Percentiles rank a stretch among this genome's conserved stretches.
These are phyloP conservation scores for Sycophaga agraensis DNA, from an alignment of 1,140 invertebrate species.

Conservation along the genomic window DNA sequence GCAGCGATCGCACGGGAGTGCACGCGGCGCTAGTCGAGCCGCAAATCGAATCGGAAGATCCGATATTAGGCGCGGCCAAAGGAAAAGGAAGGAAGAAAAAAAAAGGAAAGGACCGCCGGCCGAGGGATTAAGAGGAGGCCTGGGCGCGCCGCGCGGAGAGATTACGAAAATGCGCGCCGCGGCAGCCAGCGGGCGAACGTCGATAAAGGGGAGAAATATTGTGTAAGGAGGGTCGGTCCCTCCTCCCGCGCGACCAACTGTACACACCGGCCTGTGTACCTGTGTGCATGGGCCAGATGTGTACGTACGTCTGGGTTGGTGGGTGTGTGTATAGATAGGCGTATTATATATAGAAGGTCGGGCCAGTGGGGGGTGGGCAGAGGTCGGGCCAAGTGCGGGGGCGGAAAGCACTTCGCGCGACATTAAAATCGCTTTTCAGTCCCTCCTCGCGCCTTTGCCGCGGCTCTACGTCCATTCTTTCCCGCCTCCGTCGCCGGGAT, in stretches of 20 bases:
- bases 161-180: constrained; percentile 12
- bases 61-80: too few species aligned
- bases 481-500: neutral
- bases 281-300: too few species aligned
- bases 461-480: neutral
- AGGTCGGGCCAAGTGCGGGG: constrained; percentile 21
- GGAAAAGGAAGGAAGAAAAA: too few species aligned
- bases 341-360: neutral
- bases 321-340: too few species aligned
- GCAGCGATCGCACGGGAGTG: too few species aligned
- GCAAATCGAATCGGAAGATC: too few species aligned
- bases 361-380: neutral
- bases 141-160: neutral
- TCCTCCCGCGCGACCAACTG: too few species aligned
- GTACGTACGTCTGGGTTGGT: too few species aligned
- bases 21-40: too few species aligned
- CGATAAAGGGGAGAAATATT: constrained; percentile 24
- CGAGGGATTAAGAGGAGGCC: neutral
- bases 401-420: constrained; percentile 34
- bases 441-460: constrained; percentile 25
- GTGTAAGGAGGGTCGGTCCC: neutral
- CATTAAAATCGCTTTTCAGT: constrained; percentile 40
- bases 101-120: too few species aligned
- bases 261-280: too few species aligned
- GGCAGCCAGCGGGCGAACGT: constrained; percentile 3